Base-by-base conservation (phyloP, 2,888 invertebrate species). In the Exephanes ischioxanthus region DNA sequence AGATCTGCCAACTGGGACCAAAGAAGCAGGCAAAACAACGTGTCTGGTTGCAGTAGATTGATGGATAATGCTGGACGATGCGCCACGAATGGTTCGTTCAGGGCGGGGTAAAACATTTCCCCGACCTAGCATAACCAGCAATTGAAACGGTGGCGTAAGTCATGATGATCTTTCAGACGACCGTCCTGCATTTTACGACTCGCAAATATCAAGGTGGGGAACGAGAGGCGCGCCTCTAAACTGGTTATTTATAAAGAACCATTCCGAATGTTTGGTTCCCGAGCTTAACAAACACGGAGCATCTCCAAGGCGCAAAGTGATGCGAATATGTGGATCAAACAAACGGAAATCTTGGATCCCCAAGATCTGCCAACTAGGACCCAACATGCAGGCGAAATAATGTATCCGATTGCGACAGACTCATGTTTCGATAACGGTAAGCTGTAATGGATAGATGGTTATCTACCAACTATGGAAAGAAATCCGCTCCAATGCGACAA, bases 41-140 rank as follows among this genome's bases (percentile, higher is more conserved):
- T 1, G 16, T 30, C 16, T n/a, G 33, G 33, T 33, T 16, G 0
- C 30, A n/a, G 30, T 30, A 16, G 61, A 53, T 45, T 72, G 30
- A 72, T 41, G 67, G 9, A 37, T 61, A 26, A 14, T 14, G 61
- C 72, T 67, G 58, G 70, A 63, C 51, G 55, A 78, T 37, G 14
- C 14, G 70, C 45, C 55, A 26, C 71, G 66, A 61, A 73, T 63
- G 79, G 48, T 30, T 45, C 75, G 30, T 53, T 53, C 51, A 48
- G 70, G n/a, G 45, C 33, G 68, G 48, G 48, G 67, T 45, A 61
- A 19, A 53, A 77, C 89, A 89, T 89, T 88, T 87, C 86, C 91
- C 88, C 88, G 91, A 91, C 90, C 91, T 90, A 91, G 86, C 88
- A 82, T 89, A 91, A 90, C 88, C 86, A 66, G 63, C 68, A 30